Evolutionary conservation across 2,797 vertebrate species (phyloP), one percentile per base, ranked within the genome.

Genomic region (Somateria mollissima): DNA sequence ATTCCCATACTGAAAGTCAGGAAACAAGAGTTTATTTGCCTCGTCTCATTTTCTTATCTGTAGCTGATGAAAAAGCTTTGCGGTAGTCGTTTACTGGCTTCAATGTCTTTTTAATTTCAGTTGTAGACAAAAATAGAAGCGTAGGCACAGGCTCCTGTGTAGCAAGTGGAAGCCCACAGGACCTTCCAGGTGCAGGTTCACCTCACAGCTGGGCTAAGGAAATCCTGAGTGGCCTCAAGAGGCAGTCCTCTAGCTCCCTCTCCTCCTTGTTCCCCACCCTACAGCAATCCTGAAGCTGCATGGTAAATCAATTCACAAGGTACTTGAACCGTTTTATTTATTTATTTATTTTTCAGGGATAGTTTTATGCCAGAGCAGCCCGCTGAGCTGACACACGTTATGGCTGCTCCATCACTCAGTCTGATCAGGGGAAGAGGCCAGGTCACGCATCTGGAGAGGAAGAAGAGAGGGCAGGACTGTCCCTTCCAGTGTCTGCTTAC

Each of bases 61-160:
- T 24, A 43, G 32, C 11, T 19, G 39, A 43, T 19, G 8, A 11
- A n/a, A 54, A 56, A 64, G 11, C 28, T 34, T 13, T 14, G 43
- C 3, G 2, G 5, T 43, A 1, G 14, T 3, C 7, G 11, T 65
- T 19, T 1, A 6, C 10, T 27, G 12, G 5, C 28, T 15, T 36
- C 53, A 18, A 25, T 41, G 14, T 36, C 13, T 19, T 19, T 32
- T 6, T 13, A 25, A 17, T 43, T 43, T 30, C 2, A 20, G 12
- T 41, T 70, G 9, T 47, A 47, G 45, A 12, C 45, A 22, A 12
- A 47, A 47, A 47, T 22, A 47, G 45, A 47, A 47, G 45, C 18
- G 27, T 6, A 39, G n/a, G 27, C 15, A 32, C 30, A 73, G 56
- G 30, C n/a, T 54, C 18, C 32, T 32, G 19, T 25, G 36, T 27